Evolutionary conservation across 2,888 invertebrate genomes (phyloP).

Genomic region (Idaea biselata): DNA sequence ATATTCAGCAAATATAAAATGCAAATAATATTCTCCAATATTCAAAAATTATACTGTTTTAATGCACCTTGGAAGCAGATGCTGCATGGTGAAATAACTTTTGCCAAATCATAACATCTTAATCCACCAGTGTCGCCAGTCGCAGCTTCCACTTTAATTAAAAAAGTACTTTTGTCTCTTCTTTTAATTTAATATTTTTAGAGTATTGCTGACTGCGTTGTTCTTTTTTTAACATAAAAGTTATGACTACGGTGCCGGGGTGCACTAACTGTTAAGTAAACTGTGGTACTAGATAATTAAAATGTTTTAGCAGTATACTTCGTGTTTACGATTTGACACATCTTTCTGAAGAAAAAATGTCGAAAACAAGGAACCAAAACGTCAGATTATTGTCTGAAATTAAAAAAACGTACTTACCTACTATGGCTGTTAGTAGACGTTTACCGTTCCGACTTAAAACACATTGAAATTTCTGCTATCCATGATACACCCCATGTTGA

Average conservation of each 20-base stretch:
- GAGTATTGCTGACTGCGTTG: background rate
- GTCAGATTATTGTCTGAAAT: too few relatives aligned
- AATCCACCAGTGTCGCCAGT: constrained; percentile 7
- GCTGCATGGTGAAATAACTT: constrained; percentile 1
- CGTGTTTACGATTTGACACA: too few relatives aligned
- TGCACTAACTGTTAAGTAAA: too few relatives aligned
- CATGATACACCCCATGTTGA: too few relatives aligned
- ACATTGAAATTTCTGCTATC: background rate
- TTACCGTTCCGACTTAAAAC: background rate
- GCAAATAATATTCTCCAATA: too few relatives aligned
- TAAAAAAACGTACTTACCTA: too few relatives aligned
- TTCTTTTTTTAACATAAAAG: background rate
- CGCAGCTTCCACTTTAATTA: constrained; percentile 19
- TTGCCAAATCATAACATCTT: constrained; percentile 17
- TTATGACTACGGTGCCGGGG: background rate
- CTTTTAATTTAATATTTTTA: constrained; percentile 27
- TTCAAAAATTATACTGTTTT: background rate
- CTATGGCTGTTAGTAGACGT: background rate
- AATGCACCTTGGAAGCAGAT: background rate
- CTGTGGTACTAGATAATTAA: background rate
- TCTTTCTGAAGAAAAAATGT: too few relatives aligned
- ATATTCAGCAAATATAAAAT: too few relatives aligned
- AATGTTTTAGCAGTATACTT: background rate
- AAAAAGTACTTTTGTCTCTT: constrained; percentile 16
- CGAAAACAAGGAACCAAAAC: too few relatives aligned